Base-by-base conservation (phyloP, 1,140 invertebrate species). In the Lepidurus couesii region DNA sequence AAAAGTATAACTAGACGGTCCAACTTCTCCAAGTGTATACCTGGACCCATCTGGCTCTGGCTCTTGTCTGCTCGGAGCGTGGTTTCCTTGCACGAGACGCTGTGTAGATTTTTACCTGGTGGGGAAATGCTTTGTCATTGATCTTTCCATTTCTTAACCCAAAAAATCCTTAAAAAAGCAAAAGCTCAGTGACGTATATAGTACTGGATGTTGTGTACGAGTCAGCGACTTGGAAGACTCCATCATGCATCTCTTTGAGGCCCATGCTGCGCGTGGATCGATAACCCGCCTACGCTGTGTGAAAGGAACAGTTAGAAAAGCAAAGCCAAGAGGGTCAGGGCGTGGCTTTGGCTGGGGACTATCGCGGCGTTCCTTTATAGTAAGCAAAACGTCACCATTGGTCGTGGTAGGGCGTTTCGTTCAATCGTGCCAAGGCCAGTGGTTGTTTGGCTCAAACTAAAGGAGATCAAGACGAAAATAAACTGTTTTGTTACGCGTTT, bases 251-350 rank as follows among this genome's bases (percentile, higher is more conserved):
- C 53, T 65, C 45, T 16, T 65, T 65, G 53, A 16, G 7, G 13
- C 53, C 34, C 13, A 65, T 21, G 53, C 53, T 65, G 53, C 53
- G n/a, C 53, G 53, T 65, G 53, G 53, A 65, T 65, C 53, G 53
- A 65, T 65, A 65, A 16, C 53, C 8, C 53, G 16, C 13, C 53
- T 65, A 65, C 53, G 53, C 53, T 65, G 16, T 65, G 53, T 65
- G 53, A 13, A 65, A 65, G 53, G 21, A 13, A 47, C 45, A 65
- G 13, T 13, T n/a, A 65, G 21, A 16, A 16, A 65, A 7, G 9
- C 53, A 21, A 16, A 13, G 34, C 34, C 34, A 3, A 34, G 34
- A 34, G 34, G 34, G 34, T 34, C 34, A 34, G 53, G 53, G 53
- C 53, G 53, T 65, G 53, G 13, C 53, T 9, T 65, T n/a, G 53